phyloP scores from a whole-genome alignment of 2,797 vertebrate genomes.

The Chrysocyon brachyurus region DNA sequence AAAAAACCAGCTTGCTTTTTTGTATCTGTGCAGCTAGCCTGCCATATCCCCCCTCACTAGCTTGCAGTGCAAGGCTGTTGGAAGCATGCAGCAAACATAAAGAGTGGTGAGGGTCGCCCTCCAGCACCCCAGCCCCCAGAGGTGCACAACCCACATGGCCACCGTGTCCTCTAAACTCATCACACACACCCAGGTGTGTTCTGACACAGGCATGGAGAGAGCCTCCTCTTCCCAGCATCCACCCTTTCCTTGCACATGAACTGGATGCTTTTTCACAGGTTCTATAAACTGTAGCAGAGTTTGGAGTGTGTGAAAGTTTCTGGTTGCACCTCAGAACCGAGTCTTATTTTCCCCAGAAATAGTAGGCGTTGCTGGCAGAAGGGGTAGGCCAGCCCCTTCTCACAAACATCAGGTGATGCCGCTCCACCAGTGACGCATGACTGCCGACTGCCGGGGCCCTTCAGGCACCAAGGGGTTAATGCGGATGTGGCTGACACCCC shows the following conservation, averaged over 20 bases:
- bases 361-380: slow-evolving; percentile 63
- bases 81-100: neutral
- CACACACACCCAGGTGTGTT: neutral
- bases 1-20: neutral
- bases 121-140: neutral
- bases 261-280: slow-evolving; percentile 75
- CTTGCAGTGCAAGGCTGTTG: neutral
- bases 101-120: fast-evolving
- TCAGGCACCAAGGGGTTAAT: slow-evolving; percentile 62
- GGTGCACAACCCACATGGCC: neutral
- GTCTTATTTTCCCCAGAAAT: slow-evolving; percentile 73
- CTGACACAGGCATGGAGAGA: neutral
- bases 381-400: slow-evolving; percentile 35
- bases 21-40: neutral
- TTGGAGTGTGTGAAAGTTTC: slow-evolving; percentile 76
- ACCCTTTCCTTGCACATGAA: neutral
- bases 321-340: slow-evolving; percentile 72
- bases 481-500: neutral
- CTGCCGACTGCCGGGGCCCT: neutral
- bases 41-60: neutral
- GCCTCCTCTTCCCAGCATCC: neutral
- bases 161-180: neutral
- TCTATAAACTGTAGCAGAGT: slow-evolving; percentile 73
- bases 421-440: slow-evolving; percentile 11
- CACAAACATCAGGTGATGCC: slow-evolving; percentile 63